Conservation (phyloP, 2,888 invertebrate species). For the Oeneis ivallda region DNA sequence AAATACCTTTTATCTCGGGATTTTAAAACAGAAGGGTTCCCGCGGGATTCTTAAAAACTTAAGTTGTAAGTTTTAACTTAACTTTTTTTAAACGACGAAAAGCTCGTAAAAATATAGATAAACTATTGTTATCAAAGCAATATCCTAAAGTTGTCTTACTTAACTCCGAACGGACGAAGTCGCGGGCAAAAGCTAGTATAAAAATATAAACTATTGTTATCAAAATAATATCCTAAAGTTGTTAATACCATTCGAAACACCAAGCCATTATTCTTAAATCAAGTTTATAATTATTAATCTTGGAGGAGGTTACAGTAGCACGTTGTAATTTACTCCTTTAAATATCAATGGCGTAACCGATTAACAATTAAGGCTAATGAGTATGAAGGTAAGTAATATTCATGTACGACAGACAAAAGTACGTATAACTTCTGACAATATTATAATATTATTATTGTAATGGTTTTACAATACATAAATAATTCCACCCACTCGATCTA, state of each 20-base stretch:
- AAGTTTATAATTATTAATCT: background rate
- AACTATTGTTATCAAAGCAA: too few relatives aligned
- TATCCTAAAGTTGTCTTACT: too few relatives aligned
- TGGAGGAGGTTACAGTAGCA: constrained; percentile 7
- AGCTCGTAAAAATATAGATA: too few relatives aligned
- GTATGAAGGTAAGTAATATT: background rate
- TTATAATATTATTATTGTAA: background rate
- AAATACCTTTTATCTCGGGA: too few relatives aligned
- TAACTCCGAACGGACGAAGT: too few relatives aligned
- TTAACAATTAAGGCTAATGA: background rate
- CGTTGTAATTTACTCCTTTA: background rate
- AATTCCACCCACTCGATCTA: background rate
- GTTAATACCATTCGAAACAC: background rate
- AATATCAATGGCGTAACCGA: constrained; percentile 4
- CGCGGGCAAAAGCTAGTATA: too few relatives aligned
- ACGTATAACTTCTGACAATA: background rate
- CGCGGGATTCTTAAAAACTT: too few relatives aligned
- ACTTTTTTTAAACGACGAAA: too few relatives aligned
- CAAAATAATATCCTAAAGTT: too few relatives aligned
- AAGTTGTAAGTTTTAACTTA: too few relatives aligned
- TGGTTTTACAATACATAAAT: background rate
- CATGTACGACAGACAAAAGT: background rate
- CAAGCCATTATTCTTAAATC: background rate
- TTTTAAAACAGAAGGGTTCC: too few relatives aligned
- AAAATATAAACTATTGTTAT: too few relatives aligned